A percentile compares a stretch with the other conserved stretches of the same genome.
These are phyloP conservation scores for Siphlonurus alternatus DNA, from an alignment of 2,888 invertebrate species.

Conservation along the genomic window DNA sequence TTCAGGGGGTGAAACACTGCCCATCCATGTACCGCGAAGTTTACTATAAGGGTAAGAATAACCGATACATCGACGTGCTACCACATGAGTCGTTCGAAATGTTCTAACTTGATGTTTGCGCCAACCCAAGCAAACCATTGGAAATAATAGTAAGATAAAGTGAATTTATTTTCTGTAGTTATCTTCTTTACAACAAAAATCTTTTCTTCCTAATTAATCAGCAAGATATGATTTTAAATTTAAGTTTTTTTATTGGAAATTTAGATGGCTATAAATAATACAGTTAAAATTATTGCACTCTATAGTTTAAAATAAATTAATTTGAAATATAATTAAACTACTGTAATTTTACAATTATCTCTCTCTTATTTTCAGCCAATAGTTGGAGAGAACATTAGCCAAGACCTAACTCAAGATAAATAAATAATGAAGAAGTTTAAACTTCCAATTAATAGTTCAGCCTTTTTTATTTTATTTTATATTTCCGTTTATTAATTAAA, in stretches of 20 bases:
- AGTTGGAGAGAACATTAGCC: not conserved
- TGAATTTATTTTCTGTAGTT: too few species aligned
- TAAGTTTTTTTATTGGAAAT: too few species aligned
- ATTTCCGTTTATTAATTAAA: not conserved
- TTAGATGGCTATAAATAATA: too few species aligned
- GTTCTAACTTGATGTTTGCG: not conserved
- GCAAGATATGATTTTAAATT: too few species aligned
- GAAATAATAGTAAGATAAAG: too few species aligned
- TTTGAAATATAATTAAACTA: too few species aligned
- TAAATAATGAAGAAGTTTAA: not conserved
- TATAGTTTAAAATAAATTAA: too few species aligned
- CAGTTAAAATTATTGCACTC: too few species aligned
- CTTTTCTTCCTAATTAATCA: too few species aligned
- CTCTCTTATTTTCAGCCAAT: not conserved
- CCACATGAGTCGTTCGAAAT: not conserved
- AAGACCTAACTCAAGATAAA: not conserved
- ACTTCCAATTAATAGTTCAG: not conserved
- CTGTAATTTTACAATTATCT: too few species aligned
- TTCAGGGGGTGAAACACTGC: slow-evolving; percentile 54
- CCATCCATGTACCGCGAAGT: slow-evolving; percentile 86
- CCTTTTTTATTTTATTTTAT: not conserved
- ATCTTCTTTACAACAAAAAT: too few species aligned
- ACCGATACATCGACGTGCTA: not conserved
- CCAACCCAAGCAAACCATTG: too few species aligned
- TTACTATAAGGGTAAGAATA: slow-evolving; percentile 63